Conservation (phyloP, 2,888 invertebrate species). For the Troides aeacus region DNA sequence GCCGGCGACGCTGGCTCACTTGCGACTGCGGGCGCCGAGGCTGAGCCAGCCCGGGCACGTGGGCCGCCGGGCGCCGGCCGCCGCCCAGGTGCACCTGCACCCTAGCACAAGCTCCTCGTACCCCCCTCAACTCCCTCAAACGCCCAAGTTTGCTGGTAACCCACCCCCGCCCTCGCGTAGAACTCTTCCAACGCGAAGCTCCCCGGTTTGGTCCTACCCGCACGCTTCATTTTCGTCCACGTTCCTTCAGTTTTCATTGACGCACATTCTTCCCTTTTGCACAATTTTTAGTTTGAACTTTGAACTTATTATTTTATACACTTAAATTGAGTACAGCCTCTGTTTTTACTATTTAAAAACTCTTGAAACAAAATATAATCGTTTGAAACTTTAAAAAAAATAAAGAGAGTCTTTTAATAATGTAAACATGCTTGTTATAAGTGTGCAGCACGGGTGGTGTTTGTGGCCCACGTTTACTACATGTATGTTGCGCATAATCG, state of each 20-base stretch:
- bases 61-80: constrained; percentile 61
- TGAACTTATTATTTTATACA: constrained; percentile 32
- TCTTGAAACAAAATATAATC: neutral
- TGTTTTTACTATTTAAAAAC: constrained; percentile 1
- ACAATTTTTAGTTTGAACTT: constrained; percentile 35
- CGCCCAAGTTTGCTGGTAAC: constrained; percentile 34
- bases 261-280: constrained; percentile 31
- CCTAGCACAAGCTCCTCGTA: constrained; percentile 39
- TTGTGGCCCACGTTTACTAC: constrained; percentile 23
- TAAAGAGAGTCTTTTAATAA: constrained; percentile 18
- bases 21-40: constrained; percentile 56
- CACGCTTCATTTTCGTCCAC: constrained; percentile 29
- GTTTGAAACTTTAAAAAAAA: neutral
- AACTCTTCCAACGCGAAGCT: constrained; percentile 32
- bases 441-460: constrained; percentile 17
- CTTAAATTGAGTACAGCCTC: constrained; percentile 33
- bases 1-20: constrained; percentile 51
- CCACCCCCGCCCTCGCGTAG: constrained; percentile 31
- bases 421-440: constrained; percentile 23
- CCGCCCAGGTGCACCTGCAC: constrained; percentile 73
- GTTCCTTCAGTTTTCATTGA: constrained; percentile 24
- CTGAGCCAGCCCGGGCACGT: constrained; percentile 63
- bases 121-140: constrained; percentile 26
- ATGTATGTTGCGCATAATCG: constrained; percentile 27
- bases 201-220: constrained; percentile 35